Evolutionary conservation across 2,888 invertebrate genomes (phyloP), one percentile per base, ranked within the genome.

Genomic region (Polymixis lichenea): DNA sequence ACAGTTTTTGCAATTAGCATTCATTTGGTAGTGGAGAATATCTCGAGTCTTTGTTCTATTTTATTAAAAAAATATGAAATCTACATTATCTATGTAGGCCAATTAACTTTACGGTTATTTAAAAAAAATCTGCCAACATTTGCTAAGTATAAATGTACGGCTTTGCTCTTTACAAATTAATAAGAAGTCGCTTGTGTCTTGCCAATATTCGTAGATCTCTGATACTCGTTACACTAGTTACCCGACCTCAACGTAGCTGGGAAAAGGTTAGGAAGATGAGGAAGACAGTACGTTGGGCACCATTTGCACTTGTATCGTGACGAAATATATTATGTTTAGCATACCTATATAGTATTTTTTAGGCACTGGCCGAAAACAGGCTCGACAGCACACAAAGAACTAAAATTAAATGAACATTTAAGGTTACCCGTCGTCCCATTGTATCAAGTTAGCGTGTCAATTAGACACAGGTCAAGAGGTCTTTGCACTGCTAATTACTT

Each of bases 1-100:
- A 4, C 32, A 17, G 28, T 70, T 77, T 77, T 69, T 69, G 46
- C 60, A 77, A 77, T 78, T 77, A 78, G 15, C 60, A 69, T 76
- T 65, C 1, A 19, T 77, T 49, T 22, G 22, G 6, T 13, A 28
- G 28, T 13, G 13, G 9, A 22, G 6, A 46, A 46, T 46, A 46
- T 46, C 43, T 46, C 11, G 43, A 17, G 25, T 15, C 28, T 38
- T 58, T n/a, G 49, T 56, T 46, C 15, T 46, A 19, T 65, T 51
- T 38, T 17, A 38, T 17, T n/a, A 38, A 0, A 38, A n/a, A 28
- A 4, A 46, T 51, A 51, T 17, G 22, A 72, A 38, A 49, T 19
- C n/a, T 66, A 9, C 1, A 22, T 38, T 22, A 43, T 22, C 19
- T 43, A 38, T 19, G 68, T 66, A 9, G 2, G 8, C 2, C 46